These are phyloP conservation scores for Perognathus longimembris DNA, from an alignment of 2,113 vertebrate species.

Conservation along the genomic window DNA sequence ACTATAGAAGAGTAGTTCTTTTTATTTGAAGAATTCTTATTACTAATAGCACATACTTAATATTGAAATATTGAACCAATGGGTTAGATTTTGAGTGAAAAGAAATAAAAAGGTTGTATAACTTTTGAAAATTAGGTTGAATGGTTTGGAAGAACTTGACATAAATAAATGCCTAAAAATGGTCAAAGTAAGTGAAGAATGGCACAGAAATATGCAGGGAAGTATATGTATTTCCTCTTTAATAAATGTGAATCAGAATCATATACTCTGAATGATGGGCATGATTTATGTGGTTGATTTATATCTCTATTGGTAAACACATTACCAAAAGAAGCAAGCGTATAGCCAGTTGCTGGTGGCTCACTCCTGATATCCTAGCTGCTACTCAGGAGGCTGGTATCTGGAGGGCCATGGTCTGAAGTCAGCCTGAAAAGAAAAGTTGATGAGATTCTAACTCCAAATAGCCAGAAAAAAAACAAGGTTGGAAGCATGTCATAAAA, in stretches of 20 bases:
- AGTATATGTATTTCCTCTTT: constrained; percentile 22
- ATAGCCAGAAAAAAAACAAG: no score
- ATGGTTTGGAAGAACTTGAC: constrained; percentile 37
- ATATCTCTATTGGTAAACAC: background rate
- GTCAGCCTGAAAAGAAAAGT: no score
- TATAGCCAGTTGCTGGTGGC: no score
- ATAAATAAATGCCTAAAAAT: constrained; percentile 44
- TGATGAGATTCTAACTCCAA: no score
- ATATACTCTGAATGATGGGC: background rate
- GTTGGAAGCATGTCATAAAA: no score
- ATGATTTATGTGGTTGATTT: background rate
- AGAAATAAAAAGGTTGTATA: background rate
- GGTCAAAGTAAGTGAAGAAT: constrained; percentile 11
- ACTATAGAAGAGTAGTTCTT: no score
- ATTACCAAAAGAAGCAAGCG: background rate
- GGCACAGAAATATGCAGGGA: background rate
- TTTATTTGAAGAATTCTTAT: background rate
- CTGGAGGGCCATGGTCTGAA: no score
- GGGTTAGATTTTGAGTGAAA: background rate
- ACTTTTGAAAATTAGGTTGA: constrained; percentile 54
- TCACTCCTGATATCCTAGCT: no score
- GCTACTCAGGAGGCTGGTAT: no score
- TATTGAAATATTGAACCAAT: constrained; percentile 36
- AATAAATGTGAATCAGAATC: constrained; percentile 47
- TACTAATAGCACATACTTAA: background rate